Evolutionary conservation across 2,888 invertebrate genomes (phyloP), one percentile per base, ranked within the genome.

Genomic region (Lissocephala sabroskyi): DNA sequence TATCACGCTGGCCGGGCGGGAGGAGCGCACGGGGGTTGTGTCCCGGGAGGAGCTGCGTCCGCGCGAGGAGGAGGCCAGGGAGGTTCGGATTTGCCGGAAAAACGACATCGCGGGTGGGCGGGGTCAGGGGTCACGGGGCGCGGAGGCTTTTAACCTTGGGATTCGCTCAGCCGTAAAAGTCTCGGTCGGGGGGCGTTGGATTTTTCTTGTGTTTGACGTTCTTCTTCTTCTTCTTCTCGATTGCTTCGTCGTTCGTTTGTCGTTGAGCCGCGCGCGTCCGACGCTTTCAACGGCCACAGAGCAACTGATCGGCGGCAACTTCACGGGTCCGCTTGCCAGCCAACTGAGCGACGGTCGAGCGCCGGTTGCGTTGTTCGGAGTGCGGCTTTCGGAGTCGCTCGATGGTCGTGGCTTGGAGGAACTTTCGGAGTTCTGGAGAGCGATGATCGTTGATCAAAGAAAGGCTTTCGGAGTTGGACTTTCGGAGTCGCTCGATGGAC

Each of bases 81-180:
- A 78, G 40, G 79, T 75, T 51, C 83, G 84, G 45, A 84, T 75
- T 52, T 79, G 83, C 56, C 82, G 83, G 64, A 84, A 79, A 62
- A 84, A 84, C 52, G 83, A 82, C 83, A 84, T 84, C 52, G 40
- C 47, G 7, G 23, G 23, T 23, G 23, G 23, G 7, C 23, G 23
- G 3, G 23, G n/a, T 19, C 17, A 28, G 37, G 17, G 35, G 33
- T 58, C 19, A 13, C 14, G 37, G 30, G 30, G 39, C 45, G 17
- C 29, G 33, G 13, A 35, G 13, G 35, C 35, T 13, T 13, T 53
- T 50, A 41, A 56, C 45, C 52, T 68, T 50, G 55, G 51, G 16
- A 35, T 33, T 16, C 17, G 26, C 33, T 43, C 23, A 43, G 13
- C 11, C 30, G 30, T 41, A 16, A 16, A 41, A 28, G 29, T 30